Evolutionary conservation across 2,888 invertebrate species (phyloP).

Genomic region (Agriotes lineatus): DNA sequence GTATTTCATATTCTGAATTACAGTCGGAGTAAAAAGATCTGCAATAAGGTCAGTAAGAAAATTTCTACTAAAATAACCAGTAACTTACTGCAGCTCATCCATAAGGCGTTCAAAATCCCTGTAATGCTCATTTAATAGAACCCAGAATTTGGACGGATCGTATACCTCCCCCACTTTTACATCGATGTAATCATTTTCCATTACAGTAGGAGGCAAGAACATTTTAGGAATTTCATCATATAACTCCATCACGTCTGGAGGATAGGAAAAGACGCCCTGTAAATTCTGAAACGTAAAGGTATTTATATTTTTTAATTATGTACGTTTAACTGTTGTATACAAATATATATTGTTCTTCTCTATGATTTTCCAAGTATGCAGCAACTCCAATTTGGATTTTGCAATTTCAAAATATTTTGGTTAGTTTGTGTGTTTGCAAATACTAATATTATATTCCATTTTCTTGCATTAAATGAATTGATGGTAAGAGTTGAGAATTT

Average conservation of each 20-base stretch:
- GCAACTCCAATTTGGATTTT: no score
- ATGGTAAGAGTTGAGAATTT: no score
- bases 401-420: no score
- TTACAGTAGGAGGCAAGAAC: conserved; percentile 44
- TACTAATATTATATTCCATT: no score
- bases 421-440: no score
- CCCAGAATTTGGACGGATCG: conserved; percentile 72
- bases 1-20: conserved; percentile 47
- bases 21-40: conserved; percentile 10
- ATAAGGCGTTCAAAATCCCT: conserved; percentile 66
- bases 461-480: no score
- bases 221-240: conserved; percentile 39
- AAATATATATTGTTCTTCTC: no score
- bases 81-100: conserved; percentile 69
- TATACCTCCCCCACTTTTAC: conserved; percentile 69
- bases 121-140: conserved; percentile 60
- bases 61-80: neutral
- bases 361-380: no score
- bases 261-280: no score
- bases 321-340: no score
- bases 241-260: conserved; percentile 40
- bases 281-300: no score
- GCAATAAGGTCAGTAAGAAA: neutral
- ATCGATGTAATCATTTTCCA: conserved; percentile 56
- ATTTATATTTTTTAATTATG: no score